Conservation (phyloP, 2,888 invertebrate species). For the Glyphotaelius pellucidus region DNA sequence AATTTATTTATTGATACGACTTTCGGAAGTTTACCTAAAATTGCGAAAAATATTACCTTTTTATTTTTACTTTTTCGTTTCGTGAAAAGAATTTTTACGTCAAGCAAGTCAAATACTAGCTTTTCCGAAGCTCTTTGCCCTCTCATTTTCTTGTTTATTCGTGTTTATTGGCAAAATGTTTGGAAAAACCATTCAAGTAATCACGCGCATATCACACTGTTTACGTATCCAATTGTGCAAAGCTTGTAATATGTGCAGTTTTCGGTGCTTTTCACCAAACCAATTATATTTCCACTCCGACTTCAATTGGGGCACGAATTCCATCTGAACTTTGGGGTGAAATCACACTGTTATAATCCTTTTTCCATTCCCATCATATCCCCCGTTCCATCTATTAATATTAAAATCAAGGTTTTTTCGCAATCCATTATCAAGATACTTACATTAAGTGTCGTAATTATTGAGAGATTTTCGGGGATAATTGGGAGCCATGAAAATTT, state of each 20-base stretch:
- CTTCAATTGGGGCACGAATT: background rate
- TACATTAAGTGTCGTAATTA: constrained; percentile 2
- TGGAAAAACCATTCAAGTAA: background rate
- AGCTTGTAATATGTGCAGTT: background rate
- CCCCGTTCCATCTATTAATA: background rate
- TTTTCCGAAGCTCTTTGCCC: background rate
- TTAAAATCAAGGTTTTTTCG: background rate
- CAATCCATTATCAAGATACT: background rate
- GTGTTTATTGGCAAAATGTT: background rate
- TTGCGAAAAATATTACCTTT: too few relatives aligned
- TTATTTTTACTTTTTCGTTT: too few relatives aligned
- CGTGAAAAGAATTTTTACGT: too few relatives aligned
- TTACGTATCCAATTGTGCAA: background rate
- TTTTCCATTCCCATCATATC: background rate
- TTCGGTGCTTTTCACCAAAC: constrained; percentile 24
- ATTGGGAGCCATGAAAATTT: background rate
- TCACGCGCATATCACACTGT: background rate
- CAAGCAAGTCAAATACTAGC: too few relatives aligned
- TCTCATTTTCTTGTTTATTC: background rate
- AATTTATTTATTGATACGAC: too few relatives aligned
- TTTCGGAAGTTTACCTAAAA: too few relatives aligned
- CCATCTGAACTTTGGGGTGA: background rate
- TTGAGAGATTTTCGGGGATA: background rate
- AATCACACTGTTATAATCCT: background rate
- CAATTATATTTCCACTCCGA: constrained; percentile 15